A percentile compares a stretch with the other conserved stretches of the same genome.
Evolutionary conservation across 1,140 invertebrate species (phyloP).

Genomic region (Octopus bimaculoides): DNA sequence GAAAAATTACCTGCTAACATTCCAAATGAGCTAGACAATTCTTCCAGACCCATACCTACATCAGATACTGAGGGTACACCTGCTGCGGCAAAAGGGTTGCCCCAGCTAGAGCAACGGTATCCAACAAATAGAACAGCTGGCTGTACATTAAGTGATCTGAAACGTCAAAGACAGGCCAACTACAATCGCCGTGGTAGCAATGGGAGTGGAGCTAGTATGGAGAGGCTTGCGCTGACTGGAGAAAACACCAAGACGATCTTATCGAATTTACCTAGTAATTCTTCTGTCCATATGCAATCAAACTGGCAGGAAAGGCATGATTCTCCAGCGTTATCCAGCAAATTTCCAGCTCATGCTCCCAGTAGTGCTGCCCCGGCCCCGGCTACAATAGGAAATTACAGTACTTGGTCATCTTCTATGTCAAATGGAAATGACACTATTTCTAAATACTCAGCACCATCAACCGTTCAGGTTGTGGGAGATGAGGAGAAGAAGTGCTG

Average conservation of each 20-base stretch:
- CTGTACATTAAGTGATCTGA: slow-evolving; percentile 31
- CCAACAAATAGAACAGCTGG: slow-evolving; percentile 15
- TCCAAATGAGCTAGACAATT: no score
- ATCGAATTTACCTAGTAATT: neutral
- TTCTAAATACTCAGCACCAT: slow-evolving; percentile 31
- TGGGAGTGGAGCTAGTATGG: neutral
- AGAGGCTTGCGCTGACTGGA: neutral
- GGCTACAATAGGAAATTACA: neutral
- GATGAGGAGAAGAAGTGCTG: slow-evolving; percentile 37
- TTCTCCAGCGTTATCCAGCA: slow-evolving; percentile 17
- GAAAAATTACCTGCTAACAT: no score
- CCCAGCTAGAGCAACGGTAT: slow-evolving; percentile 11
- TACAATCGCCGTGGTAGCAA: slow-evolving; percentile 14
- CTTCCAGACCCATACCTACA: no score
- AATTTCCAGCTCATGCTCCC: neutral
- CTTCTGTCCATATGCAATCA: neutral
- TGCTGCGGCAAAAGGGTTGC: neutral
- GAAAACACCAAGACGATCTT: slow-evolving; percentile 13
- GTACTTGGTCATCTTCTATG: slow-evolving; percentile 1
- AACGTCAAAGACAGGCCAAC: slow-evolving; percentile 27
- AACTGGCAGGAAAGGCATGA: slow-evolving; percentile 26
- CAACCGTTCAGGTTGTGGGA: slow-evolving; percentile 30
- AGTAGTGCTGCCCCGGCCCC: slow-evolving; percentile 33
- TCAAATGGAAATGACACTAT: neutral
- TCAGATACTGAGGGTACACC: no score